These are phyloP conservation scores for Lepus townsendii DNA, from an alignment of 2,797 vertebrate species.

Conservation along the genomic window DNA sequence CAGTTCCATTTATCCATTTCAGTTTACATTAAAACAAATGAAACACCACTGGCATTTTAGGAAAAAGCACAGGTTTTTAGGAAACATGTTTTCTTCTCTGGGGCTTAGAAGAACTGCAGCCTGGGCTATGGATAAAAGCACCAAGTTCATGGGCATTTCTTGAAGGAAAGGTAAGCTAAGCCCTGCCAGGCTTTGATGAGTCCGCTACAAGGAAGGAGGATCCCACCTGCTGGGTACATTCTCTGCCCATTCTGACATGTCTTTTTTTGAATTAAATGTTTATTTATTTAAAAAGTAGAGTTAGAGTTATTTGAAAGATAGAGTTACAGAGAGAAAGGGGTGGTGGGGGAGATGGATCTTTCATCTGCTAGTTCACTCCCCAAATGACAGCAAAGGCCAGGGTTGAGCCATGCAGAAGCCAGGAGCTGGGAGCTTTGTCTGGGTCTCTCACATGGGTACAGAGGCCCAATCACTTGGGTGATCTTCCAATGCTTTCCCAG, in stretches of 20 bases:
- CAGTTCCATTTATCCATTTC: neutral
- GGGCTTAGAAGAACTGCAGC: neutral
- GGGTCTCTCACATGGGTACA: too few species aligned
- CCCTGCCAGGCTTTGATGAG: neutral
- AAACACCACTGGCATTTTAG: neutral
- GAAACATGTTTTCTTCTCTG: neutral
- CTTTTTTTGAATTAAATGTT: too few species aligned
- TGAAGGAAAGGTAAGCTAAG: neutral
- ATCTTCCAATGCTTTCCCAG: too few species aligned
- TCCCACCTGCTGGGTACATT: neutral
- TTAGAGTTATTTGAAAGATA: too few species aligned
- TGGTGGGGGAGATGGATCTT: too few species aligned
- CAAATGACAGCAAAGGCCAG: too few species aligned
- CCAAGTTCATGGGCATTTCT: slow-evolving; percentile 2
- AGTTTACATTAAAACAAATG: neutral
- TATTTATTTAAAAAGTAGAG: too few species aligned
- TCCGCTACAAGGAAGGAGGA: neutral
- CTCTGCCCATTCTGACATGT: neutral
- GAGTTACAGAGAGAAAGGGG: too few species aligned
- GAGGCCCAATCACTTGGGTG: too few species aligned
- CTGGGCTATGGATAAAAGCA: neutral
- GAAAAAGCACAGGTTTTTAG: neutral
- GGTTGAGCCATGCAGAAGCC: too few species aligned
- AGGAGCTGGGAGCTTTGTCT: too few species aligned
- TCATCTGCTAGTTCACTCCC: too few species aligned